These are phyloP conservation scores for Sporophila hypoxantha DNA, from an alignment of 2,113 vertebrate genomes.

Conservation along the genomic window DNA sequence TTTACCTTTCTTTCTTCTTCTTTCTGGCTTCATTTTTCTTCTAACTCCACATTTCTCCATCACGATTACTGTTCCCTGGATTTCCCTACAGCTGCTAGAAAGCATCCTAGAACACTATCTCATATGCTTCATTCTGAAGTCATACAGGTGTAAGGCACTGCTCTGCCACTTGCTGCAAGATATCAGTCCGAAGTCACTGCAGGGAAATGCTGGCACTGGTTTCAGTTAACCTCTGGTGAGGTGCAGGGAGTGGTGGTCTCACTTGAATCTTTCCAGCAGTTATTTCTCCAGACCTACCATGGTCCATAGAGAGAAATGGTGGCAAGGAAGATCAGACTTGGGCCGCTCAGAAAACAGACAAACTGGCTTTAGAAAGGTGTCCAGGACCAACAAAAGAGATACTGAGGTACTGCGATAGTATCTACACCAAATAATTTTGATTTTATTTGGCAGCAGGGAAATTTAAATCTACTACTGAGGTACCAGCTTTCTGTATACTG, in stretches of 20 bases:
- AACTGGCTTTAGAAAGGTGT: not conserved
- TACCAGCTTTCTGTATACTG: not conserved
- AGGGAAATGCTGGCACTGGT: not conserved
- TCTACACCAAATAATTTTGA: not conserved
- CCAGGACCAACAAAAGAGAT: too few relatives aligned
- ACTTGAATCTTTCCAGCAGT: not conserved
- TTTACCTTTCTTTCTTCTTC: not conserved
- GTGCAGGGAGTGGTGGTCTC: not conserved
- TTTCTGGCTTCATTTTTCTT: not conserved
- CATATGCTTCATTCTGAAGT: not conserved
- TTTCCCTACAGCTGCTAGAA: not conserved
- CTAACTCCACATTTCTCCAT: not conserved
- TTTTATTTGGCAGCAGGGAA: not conserved
- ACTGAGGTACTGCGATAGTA: not conserved
- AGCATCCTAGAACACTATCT: not conserved
- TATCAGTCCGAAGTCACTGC: not conserved
- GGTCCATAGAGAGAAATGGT: not conserved
- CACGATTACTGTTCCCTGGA: not conserved
- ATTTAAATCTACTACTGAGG: not conserved
- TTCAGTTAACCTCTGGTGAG: not conserved
- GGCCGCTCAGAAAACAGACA: rapidly evolving
- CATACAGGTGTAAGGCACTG: not conserved
- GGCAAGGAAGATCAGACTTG: not conserved
- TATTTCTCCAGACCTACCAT: not conserved
- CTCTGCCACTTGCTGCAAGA: not conserved